These are phyloP conservation scores for Speoplatyrhinus poulsoni DNA, from an alignment of 2,113 vertebrate genomes.

Conservation along the genomic window DNA sequence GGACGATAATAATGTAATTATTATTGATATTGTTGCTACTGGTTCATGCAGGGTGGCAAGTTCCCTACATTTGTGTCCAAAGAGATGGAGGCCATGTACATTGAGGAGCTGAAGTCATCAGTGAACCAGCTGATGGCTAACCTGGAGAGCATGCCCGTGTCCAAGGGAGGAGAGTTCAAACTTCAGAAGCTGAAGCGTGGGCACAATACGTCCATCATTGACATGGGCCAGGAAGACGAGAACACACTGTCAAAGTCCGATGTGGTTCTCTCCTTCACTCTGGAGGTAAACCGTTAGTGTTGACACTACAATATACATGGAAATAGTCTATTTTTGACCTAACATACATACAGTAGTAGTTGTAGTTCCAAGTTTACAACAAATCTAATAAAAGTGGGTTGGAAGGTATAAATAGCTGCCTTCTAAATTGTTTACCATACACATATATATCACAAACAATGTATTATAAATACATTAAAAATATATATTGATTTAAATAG, in stretches of 20 bases:
- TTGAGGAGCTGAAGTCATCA: constrained; percentile 95
- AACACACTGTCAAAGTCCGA: constrained; percentile 99
- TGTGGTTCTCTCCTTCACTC: constrained; percentile 92
- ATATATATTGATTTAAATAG: too few species aligned
- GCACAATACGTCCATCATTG: constrained; percentile 98
- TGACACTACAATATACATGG: background rate
- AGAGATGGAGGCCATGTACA: constrained; percentile 99
- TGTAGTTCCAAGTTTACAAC: background rate
- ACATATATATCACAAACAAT: too few species aligned
- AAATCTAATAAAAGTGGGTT: background rate
- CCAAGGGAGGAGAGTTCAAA: constrained; percentile 98
- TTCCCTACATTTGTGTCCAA: constrained; percentile 99
- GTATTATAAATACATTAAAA: too few species aligned
- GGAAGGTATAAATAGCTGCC: too few species aligned
- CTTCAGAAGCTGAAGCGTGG: constrained; percentile 97
- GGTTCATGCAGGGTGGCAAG: constrained; percentile 86
- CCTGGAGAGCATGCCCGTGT: constrained; percentile 98
- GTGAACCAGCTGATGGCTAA: constrained; percentile 99
- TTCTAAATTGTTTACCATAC: too few species aligned
- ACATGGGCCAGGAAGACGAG: constrained; percentile 99
- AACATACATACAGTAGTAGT: background rate
- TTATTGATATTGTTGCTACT: too few species aligned
- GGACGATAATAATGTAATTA: too few species aligned
- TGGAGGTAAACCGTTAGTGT: constrained; percentile 81
- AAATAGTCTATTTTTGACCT: background rate